Percentiles rank a stretch among this genome's conserved stretches.
Evolutionary conservation across 2,888 invertebrate species (phyloP).

Genomic region (Geophilus truncorum): DNA sequence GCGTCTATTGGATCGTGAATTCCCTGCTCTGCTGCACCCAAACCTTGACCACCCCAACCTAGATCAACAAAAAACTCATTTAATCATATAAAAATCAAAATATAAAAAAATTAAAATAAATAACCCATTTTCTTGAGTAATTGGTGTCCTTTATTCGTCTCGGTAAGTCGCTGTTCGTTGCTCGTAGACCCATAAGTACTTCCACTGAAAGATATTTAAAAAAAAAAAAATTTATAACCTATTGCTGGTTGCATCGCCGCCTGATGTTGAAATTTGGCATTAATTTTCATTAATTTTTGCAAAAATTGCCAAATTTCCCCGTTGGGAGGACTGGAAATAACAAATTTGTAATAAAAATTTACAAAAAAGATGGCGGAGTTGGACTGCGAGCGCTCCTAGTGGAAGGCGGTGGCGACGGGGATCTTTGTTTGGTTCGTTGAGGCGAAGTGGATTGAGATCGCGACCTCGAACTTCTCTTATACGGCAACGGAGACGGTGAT

Average conservation of each 20-base stretch:
- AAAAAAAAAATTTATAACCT: too few relatives aligned
- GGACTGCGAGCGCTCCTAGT: slow-evolving; percentile 50
- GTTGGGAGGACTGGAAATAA: too few relatives aligned
- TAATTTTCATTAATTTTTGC: too few relatives aligned
- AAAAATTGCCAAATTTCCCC: too few relatives aligned
- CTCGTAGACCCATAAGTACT: not conserved
- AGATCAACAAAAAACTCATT: too few relatives aligned
- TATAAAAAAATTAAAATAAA: slow-evolving; percentile 34
- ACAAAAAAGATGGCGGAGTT: slow-evolving; percentile 73
- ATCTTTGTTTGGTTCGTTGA: slow-evolving; percentile 30
- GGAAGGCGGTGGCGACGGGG: slow-evolving; percentile 40
- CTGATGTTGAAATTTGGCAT: too few relatives aligned
- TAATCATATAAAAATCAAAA: not conserved
- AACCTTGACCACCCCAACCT: slow-evolving; percentile 88
- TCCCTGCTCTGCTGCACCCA: slow-evolving; percentile 92
- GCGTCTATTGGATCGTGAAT: slow-evolving; percentile 91
- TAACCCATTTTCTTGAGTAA: slow-evolving; percentile 89
- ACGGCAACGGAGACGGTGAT: slow-evolving; percentile 40
- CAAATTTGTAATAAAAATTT: too few relatives aligned
- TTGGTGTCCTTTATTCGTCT: slow-evolving; percentile 94
- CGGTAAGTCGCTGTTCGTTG: slow-evolving; percentile 54
- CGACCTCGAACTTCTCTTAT: slow-evolving; percentile 31
- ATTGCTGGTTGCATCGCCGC: too few relatives aligned
- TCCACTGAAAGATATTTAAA: too few relatives aligned
- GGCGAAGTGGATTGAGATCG: slow-evolving; percentile 37